Percentiles rank a stretch among this genome's conserved stretches.
Conservation (phyloP, 1,140 invertebrate species). For the Elymnias hypermnestra region DNA sequence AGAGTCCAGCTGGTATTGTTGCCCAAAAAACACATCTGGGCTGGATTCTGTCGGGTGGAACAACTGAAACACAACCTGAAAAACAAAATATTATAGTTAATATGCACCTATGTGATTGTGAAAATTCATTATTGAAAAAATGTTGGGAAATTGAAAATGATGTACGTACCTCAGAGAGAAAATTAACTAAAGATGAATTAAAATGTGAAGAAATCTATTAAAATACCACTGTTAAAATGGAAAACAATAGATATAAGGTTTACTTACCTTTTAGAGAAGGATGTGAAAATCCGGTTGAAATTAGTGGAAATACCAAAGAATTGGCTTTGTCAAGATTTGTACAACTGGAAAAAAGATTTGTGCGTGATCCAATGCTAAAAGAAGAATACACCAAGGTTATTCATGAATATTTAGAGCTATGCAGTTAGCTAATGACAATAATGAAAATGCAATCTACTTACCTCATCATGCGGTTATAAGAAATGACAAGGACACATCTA, state of each 20-base stretch:
- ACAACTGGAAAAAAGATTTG: slow-evolving; percentile 21
- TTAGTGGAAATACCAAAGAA: slow-evolving; percentile 13
- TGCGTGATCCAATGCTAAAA: slow-evolving; percentile 12
- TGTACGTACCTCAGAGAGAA: neutral
- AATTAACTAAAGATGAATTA: neutral
- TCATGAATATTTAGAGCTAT: slow-evolving; percentile 25
- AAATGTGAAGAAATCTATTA: slow-evolving; percentile 2
- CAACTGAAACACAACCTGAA: neutral
- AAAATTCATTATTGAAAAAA: neutral
- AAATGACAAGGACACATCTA: slow-evolving; percentile 21
- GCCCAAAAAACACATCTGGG: neutral
- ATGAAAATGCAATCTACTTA: slow-evolving; percentile 10
- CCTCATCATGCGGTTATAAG: slow-evolving; percentile 24
- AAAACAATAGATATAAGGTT: slow-evolving; percentile 17
- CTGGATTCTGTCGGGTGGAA: slow-evolving; percentile 1
- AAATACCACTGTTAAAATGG: neutral
- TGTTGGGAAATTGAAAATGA: slow-evolving; percentile 10
- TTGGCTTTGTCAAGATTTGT: slow-evolving; percentile 19
- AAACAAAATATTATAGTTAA: neutral
- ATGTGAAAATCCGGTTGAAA: slow-evolving; percentile 3
- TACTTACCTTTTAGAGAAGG: slow-evolving; percentile 16
- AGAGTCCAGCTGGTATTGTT: neutral
- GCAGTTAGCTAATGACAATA: neutral
- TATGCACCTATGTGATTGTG: neutral
- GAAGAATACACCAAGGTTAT: slow-evolving; percentile 20